Conservation (phyloP, 2,113 vertebrate genomes). For the Oryzias woworae region DNA sequence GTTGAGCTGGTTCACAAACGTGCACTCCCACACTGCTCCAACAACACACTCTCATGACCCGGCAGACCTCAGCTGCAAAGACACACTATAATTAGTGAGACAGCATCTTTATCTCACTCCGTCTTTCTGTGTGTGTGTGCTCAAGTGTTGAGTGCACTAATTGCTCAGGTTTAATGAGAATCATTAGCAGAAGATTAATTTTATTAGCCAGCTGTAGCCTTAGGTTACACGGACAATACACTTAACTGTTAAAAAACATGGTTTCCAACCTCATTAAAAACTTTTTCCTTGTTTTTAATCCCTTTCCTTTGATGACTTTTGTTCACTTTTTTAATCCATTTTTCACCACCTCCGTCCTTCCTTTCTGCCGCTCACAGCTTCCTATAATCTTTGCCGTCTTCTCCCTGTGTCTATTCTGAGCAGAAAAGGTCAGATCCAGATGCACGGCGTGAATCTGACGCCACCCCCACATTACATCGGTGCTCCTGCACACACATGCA, state of each 20-base stretch:
- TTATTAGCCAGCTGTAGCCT: slow-evolving; percentile 48
- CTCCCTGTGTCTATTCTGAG: slow-evolving; percentile 45
- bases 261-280: neutral
- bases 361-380: slow-evolving; percentile 17
- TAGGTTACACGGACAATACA: slow-evolving; percentile 17
- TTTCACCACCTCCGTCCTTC: neutral
- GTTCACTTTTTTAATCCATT: too few relatives aligned
- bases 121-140: slow-evolving; percentile 18
- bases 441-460: slow-evolving; percentile 47
- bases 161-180: slow-evolving; percentile 50
- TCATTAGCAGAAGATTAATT: slow-evolving; percentile 62
- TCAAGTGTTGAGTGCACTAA: slow-evolving; percentile 30
- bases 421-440: slow-evolving; percentile 64
- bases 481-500: slow-evolving; percentile 15
- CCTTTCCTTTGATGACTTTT: neutral
- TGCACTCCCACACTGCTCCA: slow-evolving; percentile 8
- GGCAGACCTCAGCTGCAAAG: slow-evolving; percentile 61
- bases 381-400: slow-evolving; percentile 34
- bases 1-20: neutral
- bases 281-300: neutral
- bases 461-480: slow-evolving; percentile 58
- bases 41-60: slow-evolving; percentile 19
- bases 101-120: slow-evolving; percentile 52
- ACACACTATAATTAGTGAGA: slow-evolving; percentile 67
- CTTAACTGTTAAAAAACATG: neutral